phyloP scores from a whole-genome alignment of 2,113 vertebrate species.

The Ahaetulla prasina region DNA sequence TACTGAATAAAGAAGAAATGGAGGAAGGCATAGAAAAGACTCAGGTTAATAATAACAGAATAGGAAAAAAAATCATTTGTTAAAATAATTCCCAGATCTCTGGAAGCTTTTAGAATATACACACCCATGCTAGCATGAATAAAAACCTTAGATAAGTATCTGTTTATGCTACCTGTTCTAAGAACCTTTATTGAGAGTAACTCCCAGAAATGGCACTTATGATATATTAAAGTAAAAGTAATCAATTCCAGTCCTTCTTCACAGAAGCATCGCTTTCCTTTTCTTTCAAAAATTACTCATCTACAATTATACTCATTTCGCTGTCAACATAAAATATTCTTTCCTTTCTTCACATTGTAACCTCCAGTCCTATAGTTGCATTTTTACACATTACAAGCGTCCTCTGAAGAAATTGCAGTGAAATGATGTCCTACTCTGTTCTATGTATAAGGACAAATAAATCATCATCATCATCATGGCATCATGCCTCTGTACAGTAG shows the following conservation, averaged over 20 bases:
- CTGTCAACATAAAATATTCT: background rate
- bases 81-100: slow-evolving; percentile 18
- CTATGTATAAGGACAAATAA: background rate
- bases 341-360: background rate
- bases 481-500: background rate
- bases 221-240: background rate
- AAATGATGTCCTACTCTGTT: background rate
- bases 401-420: background rate
- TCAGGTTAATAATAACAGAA: background rate
- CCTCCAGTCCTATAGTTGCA: background rate
- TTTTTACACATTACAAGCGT: background rate
- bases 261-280: background rate
- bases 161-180: background rate
- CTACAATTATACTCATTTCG: background rate
- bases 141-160: background rate
- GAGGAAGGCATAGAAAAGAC: slow-evolving; percentile 8
- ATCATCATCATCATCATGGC: background rate
- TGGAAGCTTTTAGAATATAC: background rate
- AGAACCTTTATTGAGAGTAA: background rate
- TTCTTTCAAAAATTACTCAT: background rate
- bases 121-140: slow-evolving; percentile 9
- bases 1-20: slow-evolving; percentile 11
- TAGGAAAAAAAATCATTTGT: background rate
- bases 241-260: background rate
- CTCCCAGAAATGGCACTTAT: background rate